Evolutionary conservation across 2,113 vertebrate genomes (phyloP).

Genomic region (Eulemur macaco): DNA sequence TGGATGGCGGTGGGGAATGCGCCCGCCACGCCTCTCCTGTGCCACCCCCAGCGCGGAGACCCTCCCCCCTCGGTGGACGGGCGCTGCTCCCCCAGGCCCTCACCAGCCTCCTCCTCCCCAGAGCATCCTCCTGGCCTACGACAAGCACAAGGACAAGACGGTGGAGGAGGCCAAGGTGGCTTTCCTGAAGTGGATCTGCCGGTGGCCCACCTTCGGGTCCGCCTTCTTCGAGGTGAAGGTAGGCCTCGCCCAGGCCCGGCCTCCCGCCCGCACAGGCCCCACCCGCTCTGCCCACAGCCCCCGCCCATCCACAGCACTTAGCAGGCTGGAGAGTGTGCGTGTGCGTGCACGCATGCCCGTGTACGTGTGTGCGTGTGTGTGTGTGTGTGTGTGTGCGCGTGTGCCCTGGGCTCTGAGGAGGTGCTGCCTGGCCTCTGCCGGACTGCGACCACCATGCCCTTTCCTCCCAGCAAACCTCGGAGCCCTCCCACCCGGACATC

Average conservation of each 20-base stretch:
- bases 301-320: background rate
- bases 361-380: no score
- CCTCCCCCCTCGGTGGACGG: no score
- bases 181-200: conserved; percentile 90
- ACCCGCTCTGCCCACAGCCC: background rate
- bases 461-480: conserved; percentile 92
- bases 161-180: conserved; percentile 91
- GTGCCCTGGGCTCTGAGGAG: background rate
- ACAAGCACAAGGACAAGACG: conserved; percentile 88
- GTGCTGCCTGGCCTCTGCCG: background rate
- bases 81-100: background rate
- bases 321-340: background rate
- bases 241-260: background rate
- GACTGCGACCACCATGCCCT: background rate
- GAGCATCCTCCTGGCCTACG: conserved; percentile 86
- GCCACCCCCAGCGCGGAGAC: accelerated
- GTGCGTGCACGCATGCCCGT: background rate
- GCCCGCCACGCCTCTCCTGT: accelerated
- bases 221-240: conserved; percentile 99
- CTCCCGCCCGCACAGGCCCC: background rate
- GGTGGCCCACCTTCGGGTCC: conserved; percentile 97
- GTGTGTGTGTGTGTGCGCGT: accelerated
- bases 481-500: conserved; percentile 92
- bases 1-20: background rate
- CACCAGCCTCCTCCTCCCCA: conserved; percentile 31